Conservation (phyloP, 2,113 vertebrate genomes). For the Paramormyrops kingsleyae region DNA sequence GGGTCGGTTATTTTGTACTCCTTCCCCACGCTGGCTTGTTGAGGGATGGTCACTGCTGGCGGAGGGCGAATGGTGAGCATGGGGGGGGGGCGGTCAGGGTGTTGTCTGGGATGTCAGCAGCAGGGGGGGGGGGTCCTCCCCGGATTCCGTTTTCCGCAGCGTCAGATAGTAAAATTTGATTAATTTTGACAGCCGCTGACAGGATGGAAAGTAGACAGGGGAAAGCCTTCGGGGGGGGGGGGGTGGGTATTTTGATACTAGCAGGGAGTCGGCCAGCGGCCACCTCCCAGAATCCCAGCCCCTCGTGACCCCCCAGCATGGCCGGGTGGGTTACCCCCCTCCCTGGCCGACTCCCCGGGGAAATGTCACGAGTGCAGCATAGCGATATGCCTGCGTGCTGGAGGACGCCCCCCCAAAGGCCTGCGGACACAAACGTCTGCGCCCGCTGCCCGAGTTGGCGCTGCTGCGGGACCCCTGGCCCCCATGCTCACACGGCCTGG, state of each 20-base stretch:
- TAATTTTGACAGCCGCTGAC: slow-evolving; percentile 4
- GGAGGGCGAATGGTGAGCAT: neutral
- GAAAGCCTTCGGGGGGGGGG: neutral
- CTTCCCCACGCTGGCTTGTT: neutral
- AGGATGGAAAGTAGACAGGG: neutral
- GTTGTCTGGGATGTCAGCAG: neutral
- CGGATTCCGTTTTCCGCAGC: neutral
- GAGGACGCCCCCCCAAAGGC: neutral
- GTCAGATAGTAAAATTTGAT: neutral
- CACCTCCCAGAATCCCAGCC: neutral
- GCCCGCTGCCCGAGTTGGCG: neutral
- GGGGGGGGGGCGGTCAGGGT: neutral
- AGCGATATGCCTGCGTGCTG: neutral
- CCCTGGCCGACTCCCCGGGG: neutral
- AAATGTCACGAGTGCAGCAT: neutral
- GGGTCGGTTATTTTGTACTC: neutral
- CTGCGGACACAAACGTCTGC: neutral
- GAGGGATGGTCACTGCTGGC: neutral
- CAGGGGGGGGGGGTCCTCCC: neutral
- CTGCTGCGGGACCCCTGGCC: neutral
- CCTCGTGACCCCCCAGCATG: neutral
- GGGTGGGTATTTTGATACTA: neutral
- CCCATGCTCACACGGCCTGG: neutral
- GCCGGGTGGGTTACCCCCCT: neutral
- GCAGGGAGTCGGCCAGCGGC: neutral